Conservation (phyloP, 2,888 invertebrate species). For the Criorhina ranunculi region DNA sequence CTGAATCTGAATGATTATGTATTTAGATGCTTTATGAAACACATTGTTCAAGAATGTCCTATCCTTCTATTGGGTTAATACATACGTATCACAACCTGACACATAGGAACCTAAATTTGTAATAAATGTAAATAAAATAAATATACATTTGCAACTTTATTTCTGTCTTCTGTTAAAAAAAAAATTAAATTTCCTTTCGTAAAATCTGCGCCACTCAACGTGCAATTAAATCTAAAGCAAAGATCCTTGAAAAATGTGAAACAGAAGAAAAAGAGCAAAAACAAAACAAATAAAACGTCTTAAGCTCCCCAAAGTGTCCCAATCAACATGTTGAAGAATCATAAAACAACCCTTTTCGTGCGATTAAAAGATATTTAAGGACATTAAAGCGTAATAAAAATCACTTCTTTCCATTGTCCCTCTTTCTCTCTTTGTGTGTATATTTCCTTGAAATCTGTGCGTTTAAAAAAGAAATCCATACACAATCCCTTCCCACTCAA, state of each 20-base stretch:
- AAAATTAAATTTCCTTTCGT: conserved; percentile 21
- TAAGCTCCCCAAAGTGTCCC: conserved; percentile 52
- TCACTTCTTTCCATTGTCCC: conserved; percentile 57
- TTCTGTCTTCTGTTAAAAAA: not conserved
- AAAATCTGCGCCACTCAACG: conserved; percentile 21
- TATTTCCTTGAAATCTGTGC: conserved; percentile 35
- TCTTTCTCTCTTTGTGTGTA: not conserved
- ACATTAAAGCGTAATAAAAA: conserved; percentile 69
- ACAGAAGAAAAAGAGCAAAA: not conserved
- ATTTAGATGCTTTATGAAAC: too few relatives aligned
- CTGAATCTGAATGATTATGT: too few relatives aligned
- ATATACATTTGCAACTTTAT: not conserved
- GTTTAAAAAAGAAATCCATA: conserved; percentile 19
- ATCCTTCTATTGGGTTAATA: too few relatives aligned
- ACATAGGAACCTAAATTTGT: not conserved
- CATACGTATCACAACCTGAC: too few relatives aligned
- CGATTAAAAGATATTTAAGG: conserved; percentile 58
- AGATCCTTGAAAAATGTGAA: conserved; percentile 16
- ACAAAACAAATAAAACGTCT: conserved; percentile 57
- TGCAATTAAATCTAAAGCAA: conserved; percentile 38
- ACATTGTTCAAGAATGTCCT: too few relatives aligned
- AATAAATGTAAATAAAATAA: not conserved
- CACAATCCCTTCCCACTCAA: conserved; percentile 55
- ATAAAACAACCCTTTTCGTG: conserved; percentile 63
- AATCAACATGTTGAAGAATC: conserved; percentile 69